phyloP scores from a whole-genome alignment of 2,888 invertebrate species.

The Agrypnus murinus region DNA sequence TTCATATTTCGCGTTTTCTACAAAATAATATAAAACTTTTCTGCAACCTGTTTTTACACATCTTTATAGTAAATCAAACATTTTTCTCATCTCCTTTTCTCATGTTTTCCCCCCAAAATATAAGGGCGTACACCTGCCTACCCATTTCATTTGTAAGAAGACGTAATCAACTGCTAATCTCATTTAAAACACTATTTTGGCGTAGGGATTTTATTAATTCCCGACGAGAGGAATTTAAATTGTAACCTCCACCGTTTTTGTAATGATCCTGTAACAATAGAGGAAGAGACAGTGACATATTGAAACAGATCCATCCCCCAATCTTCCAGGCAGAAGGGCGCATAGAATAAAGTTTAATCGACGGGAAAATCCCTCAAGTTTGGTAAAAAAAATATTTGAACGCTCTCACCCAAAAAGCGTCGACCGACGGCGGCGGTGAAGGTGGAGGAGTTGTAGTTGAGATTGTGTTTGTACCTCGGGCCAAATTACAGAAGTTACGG shows the following conservation, averaged over 20 bases:
- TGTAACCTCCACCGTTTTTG: slow-evolving; percentile 34
- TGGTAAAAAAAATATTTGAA: slow-evolving; percentile 49
- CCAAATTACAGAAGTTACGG: slow-evolving; percentile 40
- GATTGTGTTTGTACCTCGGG: slow-evolving; percentile 16
- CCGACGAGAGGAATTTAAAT: slow-evolving; percentile 29
- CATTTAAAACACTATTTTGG: slow-evolving; percentile 24
- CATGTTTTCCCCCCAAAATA: no score
- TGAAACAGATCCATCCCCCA: slow-evolving; percentile 44
- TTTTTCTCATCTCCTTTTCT: no score
- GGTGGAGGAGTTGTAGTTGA: no score
- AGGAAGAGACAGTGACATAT: slow-evolving; percentile 43
- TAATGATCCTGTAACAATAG: slow-evolving; percentile 37
- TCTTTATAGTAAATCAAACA: no score
- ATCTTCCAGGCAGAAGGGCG: slow-evolving; percentile 42
- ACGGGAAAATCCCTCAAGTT: slow-evolving; percentile 52
- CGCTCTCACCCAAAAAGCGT: slow-evolving; percentile 31
- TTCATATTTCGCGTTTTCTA: no score
- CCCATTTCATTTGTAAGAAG: no score
- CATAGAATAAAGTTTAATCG: slow-evolving; percentile 54
- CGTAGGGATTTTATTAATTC: slow-evolving; percentile 30
- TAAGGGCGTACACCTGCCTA: no score
- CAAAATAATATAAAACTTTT: no score
- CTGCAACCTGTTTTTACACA: no score
- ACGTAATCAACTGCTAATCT: slow-evolving; percentile 18
- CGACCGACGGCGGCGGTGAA: not conserved